These are phyloP conservation scores for Glaucomys volans DNA, from an alignment of 2,113 vertebrate species.

Conservation along the genomic window DNA sequence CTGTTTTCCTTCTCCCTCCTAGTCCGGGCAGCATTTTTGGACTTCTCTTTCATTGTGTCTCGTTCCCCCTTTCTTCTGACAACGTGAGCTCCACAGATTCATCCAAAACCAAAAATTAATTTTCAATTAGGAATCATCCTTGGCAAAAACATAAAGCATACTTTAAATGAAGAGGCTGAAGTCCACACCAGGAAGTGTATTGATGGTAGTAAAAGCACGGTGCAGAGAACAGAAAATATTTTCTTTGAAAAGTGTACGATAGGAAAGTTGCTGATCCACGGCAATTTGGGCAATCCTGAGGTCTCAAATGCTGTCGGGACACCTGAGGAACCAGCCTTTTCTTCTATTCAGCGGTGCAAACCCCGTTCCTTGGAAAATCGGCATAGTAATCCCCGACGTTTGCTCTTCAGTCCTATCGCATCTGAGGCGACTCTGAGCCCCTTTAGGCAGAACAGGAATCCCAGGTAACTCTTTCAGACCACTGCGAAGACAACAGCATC, in stretches of 20 bases:
- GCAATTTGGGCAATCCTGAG: conserved; percentile 66
- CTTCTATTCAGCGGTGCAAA: conserved; percentile 71
- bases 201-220: conserved; percentile 48
- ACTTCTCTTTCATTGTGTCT: conserved; percentile 98
- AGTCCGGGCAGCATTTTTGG: conserved; percentile 98
- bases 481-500: conserved; percentile 85
- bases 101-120: conserved; percentile 85
- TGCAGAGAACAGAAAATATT: not conserved
- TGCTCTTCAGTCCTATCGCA: conserved; percentile 52
- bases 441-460: conserved; percentile 12
- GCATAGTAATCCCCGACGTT: conserved; percentile 80
- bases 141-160: conserved; percentile 61
- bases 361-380: conserved; percentile 76
- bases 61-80: conserved; percentile 84
- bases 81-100: conserved; percentile 86
- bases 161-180: conserved; percentile 65
- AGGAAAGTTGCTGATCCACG: conserved; percentile 73
- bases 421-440: not conserved
- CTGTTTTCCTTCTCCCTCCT: conserved; percentile 99
- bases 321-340: conserved; percentile 72
- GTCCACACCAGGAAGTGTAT: conserved; percentile 1
- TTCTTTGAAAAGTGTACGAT: conserved; percentile 68
- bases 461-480: conserved; percentile 60
- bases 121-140: conserved; percentile 81
- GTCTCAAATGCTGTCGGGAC: conserved; percentile 55